Conservation (phyloP, 2,797 vertebrate genomes). For the Enteromius radiatus region DNA sequence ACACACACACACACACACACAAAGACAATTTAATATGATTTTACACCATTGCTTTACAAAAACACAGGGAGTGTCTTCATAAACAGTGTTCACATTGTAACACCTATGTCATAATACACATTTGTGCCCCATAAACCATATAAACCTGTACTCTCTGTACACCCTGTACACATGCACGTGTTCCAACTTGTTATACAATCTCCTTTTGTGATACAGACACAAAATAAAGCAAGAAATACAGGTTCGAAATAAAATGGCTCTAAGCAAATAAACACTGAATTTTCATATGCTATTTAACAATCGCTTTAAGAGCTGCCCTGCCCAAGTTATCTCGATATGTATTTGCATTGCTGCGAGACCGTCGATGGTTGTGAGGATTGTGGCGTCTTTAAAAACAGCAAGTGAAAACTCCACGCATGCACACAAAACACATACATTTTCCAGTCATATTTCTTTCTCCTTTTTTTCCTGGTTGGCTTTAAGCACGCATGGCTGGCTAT, state of each 20-base stretch:
- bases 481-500: constrained; percentile 45
- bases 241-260: not conserved
- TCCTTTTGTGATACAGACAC: not conserved
- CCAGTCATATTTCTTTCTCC: constrained; percentile 23
- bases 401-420: constrained; percentile 8
- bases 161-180: not conserved
- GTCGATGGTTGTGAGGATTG: not conserved
- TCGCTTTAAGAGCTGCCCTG: too few species aligned
- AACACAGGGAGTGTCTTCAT: not conserved
- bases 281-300: not conserved
- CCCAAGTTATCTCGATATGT: not conserved
- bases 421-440: constrained; percentile 9
- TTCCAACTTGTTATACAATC: not conserved
- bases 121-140: not conserved
- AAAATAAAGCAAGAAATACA: not conserved
- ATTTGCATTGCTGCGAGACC: constrained; percentile 14
- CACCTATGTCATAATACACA: not conserved
- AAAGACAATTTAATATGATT: not conserved
- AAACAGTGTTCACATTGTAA: not conserved
- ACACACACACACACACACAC: too few species aligned
- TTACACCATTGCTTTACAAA: not conserved
- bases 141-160: not conserved
- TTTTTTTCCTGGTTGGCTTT: constrained; percentile 25
- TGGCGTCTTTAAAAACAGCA: constrained; percentile 32
- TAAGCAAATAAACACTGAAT: not conserved